These are phyloP conservation scores for Cyphomyrmex costatus DNA, from an alignment of 1,140 invertebrate genomes.

Conservation along the genomic window DNA sequence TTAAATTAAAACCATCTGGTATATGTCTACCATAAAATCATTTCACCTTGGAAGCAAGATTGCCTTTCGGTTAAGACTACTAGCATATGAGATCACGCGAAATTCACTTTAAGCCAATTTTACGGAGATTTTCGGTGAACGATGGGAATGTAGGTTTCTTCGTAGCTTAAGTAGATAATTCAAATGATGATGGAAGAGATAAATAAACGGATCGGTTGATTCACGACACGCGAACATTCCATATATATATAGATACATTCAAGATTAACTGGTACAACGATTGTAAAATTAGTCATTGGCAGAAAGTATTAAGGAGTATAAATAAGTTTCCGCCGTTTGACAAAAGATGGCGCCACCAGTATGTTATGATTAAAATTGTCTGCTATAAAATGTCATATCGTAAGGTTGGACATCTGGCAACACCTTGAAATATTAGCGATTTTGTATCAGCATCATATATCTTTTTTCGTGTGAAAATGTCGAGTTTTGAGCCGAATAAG, in stretches of 20 bases:
- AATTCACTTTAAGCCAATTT: slow-evolving; percentile 55
- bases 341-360: too few relatives aligned
- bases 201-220: slow-evolving; percentile 17
- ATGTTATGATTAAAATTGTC: too few relatives aligned
- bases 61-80: neutral
- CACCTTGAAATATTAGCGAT: too few relatives aligned
- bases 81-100: slow-evolving; percentile 43
- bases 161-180: slow-evolving; percentile 24
- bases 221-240: slow-evolving; percentile 24
- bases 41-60: slow-evolving; percentile 18
- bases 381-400: too few relatives aligned
- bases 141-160: slow-evolving; percentile 7
- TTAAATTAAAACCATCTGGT: neutral
- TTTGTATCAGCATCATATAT: too few relatives aligned
- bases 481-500: too few relatives aligned
- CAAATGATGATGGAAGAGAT: slow-evolving; percentile 41
- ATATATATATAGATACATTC: neutral
- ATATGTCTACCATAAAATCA: slow-evolving; percentile 18
- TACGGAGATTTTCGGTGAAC: slow-evolving; percentile 27
- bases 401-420: too few relatives aligned
- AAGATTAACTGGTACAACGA: neutral
- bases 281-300: slow-evolving; percentile 22
- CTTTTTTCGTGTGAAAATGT: too few relatives aligned
- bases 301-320: too few relatives aligned
- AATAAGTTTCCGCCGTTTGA: too few relatives aligned